Evolutionary conservation across 1,140 invertebrate species (phyloP), one percentile per base, ranked within the genome.

Genomic region (Drosophila novamexicana): DNA sequence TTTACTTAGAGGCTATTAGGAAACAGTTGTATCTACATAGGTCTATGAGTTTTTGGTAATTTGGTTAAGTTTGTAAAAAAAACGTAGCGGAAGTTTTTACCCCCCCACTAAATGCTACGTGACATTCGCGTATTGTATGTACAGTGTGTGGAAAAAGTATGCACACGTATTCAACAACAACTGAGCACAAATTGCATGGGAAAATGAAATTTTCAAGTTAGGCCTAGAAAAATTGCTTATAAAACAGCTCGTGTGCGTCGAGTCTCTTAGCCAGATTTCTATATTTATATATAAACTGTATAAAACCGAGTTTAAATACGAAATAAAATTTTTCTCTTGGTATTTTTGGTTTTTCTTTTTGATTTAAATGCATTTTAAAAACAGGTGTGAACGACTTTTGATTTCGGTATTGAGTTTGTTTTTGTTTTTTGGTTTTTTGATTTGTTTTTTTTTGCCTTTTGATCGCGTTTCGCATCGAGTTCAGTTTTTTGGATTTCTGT

Each of bases 11-110:
- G 67, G 57, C 84, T 89, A 89, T 89, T 89, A 89, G 84, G 84
- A 89, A 89, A 89, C 84, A 89, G 80, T 89, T 89, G 66, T 89
- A 89, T 89, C 84, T 89, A 89, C 84, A 89, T 89, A 89, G 84
- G 84, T 89, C 80, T 89, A 86, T 83, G 84, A 89, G 84, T 81
- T 61, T 68, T 68, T 16, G 18, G 14, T 56, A 49, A 57, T 52
- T 3, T 1, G 22, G 22, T 22, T 2, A 22, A 3, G 0, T 16
- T 18, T 50, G 14, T 62, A 58, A 42, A 75, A 69, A 73, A 73
- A 72, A 77, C 70, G 69, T 73, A 72, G 12, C 47, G 73, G 54
- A 73, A 29, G 2, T 53, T 54, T 65, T 10, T 59, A 14, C 14
- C 14, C 14, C 14, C 50, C 40, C 47, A 71, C 63, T 61, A 73